phyloP scores from a whole-genome alignment of 2,797 vertebrate genomes.

The Sebastes vulpes region DNA sequence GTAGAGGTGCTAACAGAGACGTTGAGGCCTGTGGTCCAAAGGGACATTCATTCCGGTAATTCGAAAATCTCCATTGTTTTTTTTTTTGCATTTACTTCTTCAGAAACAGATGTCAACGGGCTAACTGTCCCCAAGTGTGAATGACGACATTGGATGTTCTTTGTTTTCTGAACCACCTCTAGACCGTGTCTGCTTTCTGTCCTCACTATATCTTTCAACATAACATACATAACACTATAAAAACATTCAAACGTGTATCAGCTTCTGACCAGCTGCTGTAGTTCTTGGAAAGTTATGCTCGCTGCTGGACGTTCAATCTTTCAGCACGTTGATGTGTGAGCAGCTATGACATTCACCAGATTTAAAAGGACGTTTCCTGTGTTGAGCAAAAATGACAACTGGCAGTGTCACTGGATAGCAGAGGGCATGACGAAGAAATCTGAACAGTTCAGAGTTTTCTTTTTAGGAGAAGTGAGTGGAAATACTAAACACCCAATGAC shows the following conservation, averaged over 20 bases:
- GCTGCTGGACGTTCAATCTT: conserved; percentile 36
- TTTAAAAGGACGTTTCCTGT: conserved; percentile 49
- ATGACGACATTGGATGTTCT: conserved; percentile 44
- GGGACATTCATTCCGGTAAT: conserved; percentile 41
- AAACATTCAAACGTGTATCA: conserved; percentile 43
- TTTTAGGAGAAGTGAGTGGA: neutral
- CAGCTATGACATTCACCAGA: conserved; percentile 12
- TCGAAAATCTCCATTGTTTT: conserved; percentile 36
- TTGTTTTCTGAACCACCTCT: conserved; percentile 38
- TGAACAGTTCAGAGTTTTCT: neutral
- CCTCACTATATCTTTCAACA: conserved; percentile 37
- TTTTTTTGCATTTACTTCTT: conserved; percentile 23
- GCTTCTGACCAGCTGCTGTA: conserved; percentile 28
- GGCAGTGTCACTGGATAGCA: conserved; percentile 11
- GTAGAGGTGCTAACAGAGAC: conserved; percentile 33
- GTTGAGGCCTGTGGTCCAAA: conserved; percentile 20
- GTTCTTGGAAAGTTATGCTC: conserved; percentile 45
- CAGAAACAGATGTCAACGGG: conserved; percentile 47
- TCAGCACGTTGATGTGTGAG: conserved; percentile 30
- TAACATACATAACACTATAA: conserved; percentile 10
- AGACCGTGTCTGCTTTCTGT: conserved; percentile 14
- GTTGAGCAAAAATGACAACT: conserved; percentile 28
- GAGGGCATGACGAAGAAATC: neutral
- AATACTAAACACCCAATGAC: conserved; percentile 28
- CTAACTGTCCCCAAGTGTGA: conserved; percentile 31